Percentiles rank a stretch among this genome's conserved stretches.
phyloP scores from a whole-genome alignment of 2,797 vertebrate genomes.

The Sarcoramphus papa region DNA sequence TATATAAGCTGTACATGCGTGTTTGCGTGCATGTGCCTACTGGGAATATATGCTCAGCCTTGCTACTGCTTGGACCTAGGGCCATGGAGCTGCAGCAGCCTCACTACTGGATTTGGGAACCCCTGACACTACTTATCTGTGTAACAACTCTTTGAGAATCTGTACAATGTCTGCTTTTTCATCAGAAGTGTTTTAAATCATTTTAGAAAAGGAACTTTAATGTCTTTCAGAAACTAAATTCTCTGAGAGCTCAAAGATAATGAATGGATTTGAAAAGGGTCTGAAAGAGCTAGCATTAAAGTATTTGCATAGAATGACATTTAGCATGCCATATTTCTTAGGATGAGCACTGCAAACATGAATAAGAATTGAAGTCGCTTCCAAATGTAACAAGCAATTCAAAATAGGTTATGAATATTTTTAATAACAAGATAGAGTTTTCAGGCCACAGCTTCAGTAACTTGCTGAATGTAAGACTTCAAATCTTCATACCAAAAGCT shows the following conservation, averaged over 20 bases:
- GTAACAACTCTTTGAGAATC: neutral
- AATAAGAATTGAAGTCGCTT: neutral
- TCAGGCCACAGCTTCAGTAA: neutral
- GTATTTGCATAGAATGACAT: conserved; percentile 41
- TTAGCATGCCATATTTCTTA: neutral
- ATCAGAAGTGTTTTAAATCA: conserved; percentile 5
- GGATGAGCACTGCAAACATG: neutral
- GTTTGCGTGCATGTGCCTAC: neutral
- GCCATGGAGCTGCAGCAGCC: neutral
- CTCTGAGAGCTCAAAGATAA: conserved; percentile 27
- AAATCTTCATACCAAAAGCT: neutral
- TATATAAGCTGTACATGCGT: rapidly evolving
- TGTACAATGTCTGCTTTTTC: neutral
- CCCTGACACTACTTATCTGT: neutral
- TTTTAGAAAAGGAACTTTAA: neutral
- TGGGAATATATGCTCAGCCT: neutral
- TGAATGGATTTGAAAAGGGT: conserved; percentile 13
- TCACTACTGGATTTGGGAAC: neutral
- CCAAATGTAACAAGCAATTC: neutral
- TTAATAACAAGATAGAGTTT: neutral
- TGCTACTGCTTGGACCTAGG: rapidly evolving
- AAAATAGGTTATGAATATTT: neutral
- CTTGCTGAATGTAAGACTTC: neutral
- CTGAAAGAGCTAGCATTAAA: neutral
- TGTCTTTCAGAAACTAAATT: conserved; percentile 3